A percentile compares a stretch with the other conserved stretches of the same genome.
phyloP scores from a whole-genome alignment of 2,797 vertebrate species.

The Alcedo quadribrachys region DNA sequence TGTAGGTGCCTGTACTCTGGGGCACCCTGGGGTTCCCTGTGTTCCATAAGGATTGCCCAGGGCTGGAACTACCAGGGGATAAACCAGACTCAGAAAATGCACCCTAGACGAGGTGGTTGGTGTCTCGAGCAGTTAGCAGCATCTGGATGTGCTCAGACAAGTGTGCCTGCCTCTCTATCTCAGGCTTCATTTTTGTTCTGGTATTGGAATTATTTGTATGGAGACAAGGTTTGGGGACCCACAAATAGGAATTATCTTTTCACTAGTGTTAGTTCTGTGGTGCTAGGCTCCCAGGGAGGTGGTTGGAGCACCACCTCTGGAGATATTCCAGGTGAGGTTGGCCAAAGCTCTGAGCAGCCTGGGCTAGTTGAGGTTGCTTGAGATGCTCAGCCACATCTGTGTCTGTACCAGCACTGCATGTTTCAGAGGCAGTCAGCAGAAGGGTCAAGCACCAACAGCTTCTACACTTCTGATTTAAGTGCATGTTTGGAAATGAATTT shows the following conservation, averaged over 20 bases:
- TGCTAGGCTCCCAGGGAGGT: no score
- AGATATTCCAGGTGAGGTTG: no score
- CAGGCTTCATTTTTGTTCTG: neutral
- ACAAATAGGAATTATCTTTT: neutral
- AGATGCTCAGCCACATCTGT: neutral
- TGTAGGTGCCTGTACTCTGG: neutral
- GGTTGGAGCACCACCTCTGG: no score
- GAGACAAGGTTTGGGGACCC: neutral
- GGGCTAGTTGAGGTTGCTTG: neutral
- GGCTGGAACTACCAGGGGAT: neutral
- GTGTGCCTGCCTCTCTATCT: neutral
- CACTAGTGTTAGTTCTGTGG: neutral
- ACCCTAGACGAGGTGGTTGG: neutral
- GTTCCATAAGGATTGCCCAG: neutral
- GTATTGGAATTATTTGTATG: neutral
- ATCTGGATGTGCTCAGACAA: neutral
- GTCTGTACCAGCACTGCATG: neutral
- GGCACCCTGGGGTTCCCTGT: neutral
- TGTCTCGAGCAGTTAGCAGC: neutral
- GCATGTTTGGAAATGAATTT: neutral
- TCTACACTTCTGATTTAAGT: neutral
- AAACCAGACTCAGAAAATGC: neutral
- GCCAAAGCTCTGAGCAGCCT: no score
- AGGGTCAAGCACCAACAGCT: neutral
- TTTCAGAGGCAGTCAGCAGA: neutral